Base-by-base conservation (phyloP, 2,797 vertebrate species). In the Sardinella longiceps region DNA sequence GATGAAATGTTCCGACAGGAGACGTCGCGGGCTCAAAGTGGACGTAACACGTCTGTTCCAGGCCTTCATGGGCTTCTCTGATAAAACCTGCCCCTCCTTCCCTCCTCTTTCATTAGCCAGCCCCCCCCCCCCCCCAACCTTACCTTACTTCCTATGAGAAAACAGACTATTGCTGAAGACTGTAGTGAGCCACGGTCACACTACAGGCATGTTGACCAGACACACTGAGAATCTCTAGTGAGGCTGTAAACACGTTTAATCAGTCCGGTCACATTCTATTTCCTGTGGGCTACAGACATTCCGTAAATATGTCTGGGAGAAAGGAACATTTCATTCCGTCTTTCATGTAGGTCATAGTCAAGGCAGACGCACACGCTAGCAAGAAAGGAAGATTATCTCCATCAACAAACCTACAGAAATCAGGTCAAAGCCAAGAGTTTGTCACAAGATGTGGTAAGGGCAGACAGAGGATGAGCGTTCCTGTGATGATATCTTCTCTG, bases 1-100 rank as follows among this genome's bases (percentile, higher is more conserved):
- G 88, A 90, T 89, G 87, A 89, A 87, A 89, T 80, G 85, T 87
- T 87, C 84, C 46, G 84, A 89, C 88, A 82, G 86, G 84, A 89
- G 87, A 83, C 30, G 53, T 83, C 37, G 86, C 50, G 80, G 58
- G 80, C 87, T 83, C 84, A 81, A 86, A 84, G 87, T 83, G 86
- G 66, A 84, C 83, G 87, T 83, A 82, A 70, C 53, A 85, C 82
- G 28, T 14, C 58, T 82, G 56, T 58, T 85, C 48, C 48, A 43
- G 30, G 45, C 20, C 60, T 80, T 80, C 45, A 87, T 86, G 80
- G 83, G 81, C 81, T 82, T 56, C 39, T 37, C 70, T 89, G 81
- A 89, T 85, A 74, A 84, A 83, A 87, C 82, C 45, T 23, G 14
- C 63, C 58, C 37, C 15, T 20, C 18, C 18, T 25, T 48, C 15